Percentiles rank a stretch among this genome's conserved stretches.
Evolutionary conservation across 2,888 invertebrate genomes (phyloP).

Genomic region (Argyresthia albistria): DNA sequence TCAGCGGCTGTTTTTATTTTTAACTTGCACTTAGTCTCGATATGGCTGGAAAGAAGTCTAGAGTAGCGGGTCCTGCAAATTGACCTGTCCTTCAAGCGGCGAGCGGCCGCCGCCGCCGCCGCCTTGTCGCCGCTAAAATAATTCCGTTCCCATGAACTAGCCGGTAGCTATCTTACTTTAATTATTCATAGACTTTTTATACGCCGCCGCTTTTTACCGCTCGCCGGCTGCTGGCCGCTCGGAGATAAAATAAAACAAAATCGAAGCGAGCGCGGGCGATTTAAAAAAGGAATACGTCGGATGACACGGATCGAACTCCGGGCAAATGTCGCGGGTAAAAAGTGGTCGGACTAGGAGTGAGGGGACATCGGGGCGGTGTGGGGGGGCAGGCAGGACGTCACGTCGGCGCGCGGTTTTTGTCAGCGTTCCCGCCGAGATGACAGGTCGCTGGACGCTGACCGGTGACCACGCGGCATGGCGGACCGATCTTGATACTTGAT

Average conservation of each 20-base stretch:
- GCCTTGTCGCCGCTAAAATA: slow-evolving; percentile 61
- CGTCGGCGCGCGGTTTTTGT: slow-evolving; percentile 71
- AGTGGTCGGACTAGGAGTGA: slow-evolving; percentile 49
- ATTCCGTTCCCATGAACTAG: slow-evolving; percentile 70
- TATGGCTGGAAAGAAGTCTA: background rate
- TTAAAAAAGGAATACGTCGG: slow-evolving; percentile 71
- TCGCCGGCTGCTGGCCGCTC: slow-evolving; percentile 38
- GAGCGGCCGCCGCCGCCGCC: slow-evolving; percentile 28
- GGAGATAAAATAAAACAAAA: slow-evolving; percentile 66
- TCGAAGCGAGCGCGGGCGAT: slow-evolving; percentile 52
- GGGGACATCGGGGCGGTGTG: slow-evolving; percentile 15
- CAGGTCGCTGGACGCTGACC: slow-evolving; percentile 65
- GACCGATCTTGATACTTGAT: slow-evolving; percentile 47
- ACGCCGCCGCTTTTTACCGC: slow-evolving; percentile 63
- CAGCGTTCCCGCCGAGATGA: slow-evolving; percentile 71
- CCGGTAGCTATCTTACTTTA: slow-evolving; percentile 69
- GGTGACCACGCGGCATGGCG: slow-evolving; percentile 35
- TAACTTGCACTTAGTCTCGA: no score
- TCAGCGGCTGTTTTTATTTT: background rate
- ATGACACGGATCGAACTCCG: slow-evolving; percentile 73
- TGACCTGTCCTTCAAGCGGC: slow-evolving; percentile 61
- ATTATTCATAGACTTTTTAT: slow-evolving; percentile 72
- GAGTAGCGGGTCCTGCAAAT: slow-evolving; percentile 56
- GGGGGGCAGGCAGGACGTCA: slow-evolving; percentile 55
- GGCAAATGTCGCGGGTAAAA: slow-evolving; percentile 73